Conservation (phyloP, 2,113 vertebrate genomes). For the Heliornis fulica region DNA sequence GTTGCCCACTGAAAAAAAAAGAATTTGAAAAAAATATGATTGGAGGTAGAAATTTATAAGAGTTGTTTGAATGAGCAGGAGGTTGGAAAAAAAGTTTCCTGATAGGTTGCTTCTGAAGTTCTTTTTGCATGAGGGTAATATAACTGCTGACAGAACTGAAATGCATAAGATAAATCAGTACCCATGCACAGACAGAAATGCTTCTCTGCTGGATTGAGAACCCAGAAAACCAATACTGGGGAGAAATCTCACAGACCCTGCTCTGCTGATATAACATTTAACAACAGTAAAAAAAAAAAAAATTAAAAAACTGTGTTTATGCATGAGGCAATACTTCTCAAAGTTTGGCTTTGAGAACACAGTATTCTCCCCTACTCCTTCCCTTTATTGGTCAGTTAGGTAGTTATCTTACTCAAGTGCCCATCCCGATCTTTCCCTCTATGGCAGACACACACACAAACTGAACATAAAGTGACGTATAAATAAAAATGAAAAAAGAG, state of each 20-base stretch:
- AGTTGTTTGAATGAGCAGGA: neutral
- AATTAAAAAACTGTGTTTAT: neutral
- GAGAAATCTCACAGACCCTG: neutral
- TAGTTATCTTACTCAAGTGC: neutral
- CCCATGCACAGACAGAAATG: neutral
- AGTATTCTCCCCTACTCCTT: neutral
- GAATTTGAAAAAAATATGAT: neutral
- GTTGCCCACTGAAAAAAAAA: neutral
- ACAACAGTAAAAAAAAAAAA: neutral
- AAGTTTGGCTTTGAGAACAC: neutral
- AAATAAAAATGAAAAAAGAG: neutral
- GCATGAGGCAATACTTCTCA: neutral
- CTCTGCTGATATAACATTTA: neutral
- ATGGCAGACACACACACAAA: neutral
- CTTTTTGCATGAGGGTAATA: neutral
- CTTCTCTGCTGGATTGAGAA: neutral
- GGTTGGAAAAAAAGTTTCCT: neutral
- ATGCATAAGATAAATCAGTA: neutral
- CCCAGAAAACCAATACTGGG: neutral
- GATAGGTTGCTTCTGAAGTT: neutral
- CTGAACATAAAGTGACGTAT: neutral
- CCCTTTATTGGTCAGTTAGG: neutral
- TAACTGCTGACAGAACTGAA: neutral
- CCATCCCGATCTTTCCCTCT: neutral
- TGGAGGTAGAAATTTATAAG: neutral